Evolutionary conservation across 1,140 invertebrate genomes (phyloP), one percentile per base, ranked within the genome.

Genomic region (Eriocheir sinensis): DNA sequence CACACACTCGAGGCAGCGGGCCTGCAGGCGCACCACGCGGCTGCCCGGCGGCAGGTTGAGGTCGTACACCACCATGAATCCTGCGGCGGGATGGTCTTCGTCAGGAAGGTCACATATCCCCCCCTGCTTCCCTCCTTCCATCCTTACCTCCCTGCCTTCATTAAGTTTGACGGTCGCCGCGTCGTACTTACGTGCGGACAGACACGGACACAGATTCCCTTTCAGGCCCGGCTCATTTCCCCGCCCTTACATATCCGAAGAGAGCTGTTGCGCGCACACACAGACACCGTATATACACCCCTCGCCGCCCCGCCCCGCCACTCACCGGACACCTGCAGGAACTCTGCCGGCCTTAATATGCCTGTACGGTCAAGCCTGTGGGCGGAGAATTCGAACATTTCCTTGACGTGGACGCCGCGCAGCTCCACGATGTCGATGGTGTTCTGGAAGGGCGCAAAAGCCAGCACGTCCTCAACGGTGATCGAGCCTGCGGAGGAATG

Each of bases 381-480:
- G 0, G 98, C 97, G 0, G 97, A 97, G 96, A 97, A 97, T 96
- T 98, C 98, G 34, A 98, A 96, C 40, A 97, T 97, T 94, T 97
- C 96, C 92, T 97, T 96, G 3, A 98, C 96, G 92, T 98, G 97
- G 48, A 97, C 96, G 0, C 98, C 98, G 4, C 96, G 97, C 48
- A 98, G 95, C 93, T 98, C 97, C 60, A 98, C 97, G 0, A 98
- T 97, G 93, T 98, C 97, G 44, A 98, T 97, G 15, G 97, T 97
- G 96, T 98, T 98, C 95, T 97, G 97, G 95, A 98, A 98, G 0
- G 98, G 98, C 32, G 97, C 96, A 17, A 97, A 97, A 94, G 97
- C 97, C 0, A 98, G 96, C 0, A 98, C 96, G 92, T 98, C 98
- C 79, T 97, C 97, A 36, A 97, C 97, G 17, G 98, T 98, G 9